Evolutionary conservation across 2,113 vertebrate species (phyloP), one percentile per base, ranked within the genome.

Genomic region (Tychaedon coryphoeus): DNA sequence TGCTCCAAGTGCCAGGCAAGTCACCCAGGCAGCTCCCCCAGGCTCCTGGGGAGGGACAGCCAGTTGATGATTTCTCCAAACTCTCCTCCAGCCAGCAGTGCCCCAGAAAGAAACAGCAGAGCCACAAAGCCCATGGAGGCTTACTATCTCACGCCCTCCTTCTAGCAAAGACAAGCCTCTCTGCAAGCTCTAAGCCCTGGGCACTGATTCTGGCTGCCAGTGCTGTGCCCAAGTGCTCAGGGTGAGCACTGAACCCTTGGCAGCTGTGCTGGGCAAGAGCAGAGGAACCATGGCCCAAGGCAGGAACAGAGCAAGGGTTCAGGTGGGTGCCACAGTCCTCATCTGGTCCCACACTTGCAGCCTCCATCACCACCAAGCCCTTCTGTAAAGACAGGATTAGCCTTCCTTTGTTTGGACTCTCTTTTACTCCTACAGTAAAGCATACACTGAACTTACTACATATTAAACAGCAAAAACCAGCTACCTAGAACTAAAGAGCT

Each of bases 351-450:
- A 8, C 2, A 26, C 16, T 53, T 0, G 0, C 57, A 81, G 70
- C 17, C 62, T 69, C 62, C 14, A 4, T 12, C 73, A 71, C 69
- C 82, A 90, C 47, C 26, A 14, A 42, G 40, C 69, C 80, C 18
- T 53, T 82, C 72, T 19, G 38, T 43, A 94, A 93, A 78, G 78
- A 82, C 19, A 93, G 58, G 31, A 79, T 33, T 26, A 36, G 54
- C 73, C 79, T 82, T 91, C 90, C 91, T 87, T 76, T 43, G 28
- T 83, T 75, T 70, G 29, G 23, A 76, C 48, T 86, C 76, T 69
- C 69, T 96, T 96, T 96, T 92, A 97, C 95, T 97, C 94, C 97
- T 96, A 88, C 36, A 70, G 34, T 60, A 83, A 97, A 96, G 94
- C 45, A 88, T 90, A 96, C 91, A 86, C 70, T 85, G 85, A 95